phyloP scores from a whole-genome alignment of 1,140 invertebrate genomes.

The Hyposmocoma kahamanoa region DNA sequence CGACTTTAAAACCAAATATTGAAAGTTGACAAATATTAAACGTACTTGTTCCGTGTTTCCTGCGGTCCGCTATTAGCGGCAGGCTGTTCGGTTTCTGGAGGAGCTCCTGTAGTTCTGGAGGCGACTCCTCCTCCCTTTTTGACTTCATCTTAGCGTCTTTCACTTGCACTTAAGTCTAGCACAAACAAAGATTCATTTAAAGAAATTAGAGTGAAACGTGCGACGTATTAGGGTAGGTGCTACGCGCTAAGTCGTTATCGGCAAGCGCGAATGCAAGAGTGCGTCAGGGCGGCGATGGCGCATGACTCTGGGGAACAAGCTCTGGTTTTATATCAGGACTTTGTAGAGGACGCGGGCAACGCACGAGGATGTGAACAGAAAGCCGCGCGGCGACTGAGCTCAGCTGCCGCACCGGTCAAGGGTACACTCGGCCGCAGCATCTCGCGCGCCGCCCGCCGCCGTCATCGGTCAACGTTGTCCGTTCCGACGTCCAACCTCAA shows the following conservation, averaged over 20 bases:
- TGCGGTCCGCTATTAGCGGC: slow-evolving; percentile 23
- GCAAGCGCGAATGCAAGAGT: background rate
- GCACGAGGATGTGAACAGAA: slow-evolving; percentile 36
- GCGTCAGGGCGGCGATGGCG: slow-evolving; percentile 22
- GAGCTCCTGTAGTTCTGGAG: slow-evolving; percentile 50
- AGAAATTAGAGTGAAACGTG: background rate
- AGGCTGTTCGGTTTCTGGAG: slow-evolving; percentile 41
- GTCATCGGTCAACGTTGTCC: background rate
- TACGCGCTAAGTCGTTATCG: too few relatives aligned
- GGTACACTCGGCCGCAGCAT: slow-evolving; percentile 25
- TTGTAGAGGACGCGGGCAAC: slow-evolving; percentile 24
- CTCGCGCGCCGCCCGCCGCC: background rate
- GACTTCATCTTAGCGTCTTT: slow-evolving; percentile 30
- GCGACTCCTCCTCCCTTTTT: slow-evolving; percentile 19
- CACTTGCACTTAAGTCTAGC: slow-evolving; percentile 21
- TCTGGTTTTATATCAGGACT: slow-evolving; percentile 26
- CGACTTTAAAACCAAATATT: slow-evolving; percentile 12
- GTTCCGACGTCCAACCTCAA: background rate
- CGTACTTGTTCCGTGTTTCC: slow-evolving; percentile 47
- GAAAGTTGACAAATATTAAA: slow-evolving; percentile 25
- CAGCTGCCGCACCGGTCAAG: slow-evolving; percentile 37
- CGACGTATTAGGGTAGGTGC: background rate
- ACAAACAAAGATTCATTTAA: background rate
- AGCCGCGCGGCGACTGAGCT: slow-evolving; percentile 50
- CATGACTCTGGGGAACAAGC: slow-evolving; percentile 29